Base-by-base conservation (phyloP, 2,113 vertebrate species). In the Vidua macroura region DNA sequence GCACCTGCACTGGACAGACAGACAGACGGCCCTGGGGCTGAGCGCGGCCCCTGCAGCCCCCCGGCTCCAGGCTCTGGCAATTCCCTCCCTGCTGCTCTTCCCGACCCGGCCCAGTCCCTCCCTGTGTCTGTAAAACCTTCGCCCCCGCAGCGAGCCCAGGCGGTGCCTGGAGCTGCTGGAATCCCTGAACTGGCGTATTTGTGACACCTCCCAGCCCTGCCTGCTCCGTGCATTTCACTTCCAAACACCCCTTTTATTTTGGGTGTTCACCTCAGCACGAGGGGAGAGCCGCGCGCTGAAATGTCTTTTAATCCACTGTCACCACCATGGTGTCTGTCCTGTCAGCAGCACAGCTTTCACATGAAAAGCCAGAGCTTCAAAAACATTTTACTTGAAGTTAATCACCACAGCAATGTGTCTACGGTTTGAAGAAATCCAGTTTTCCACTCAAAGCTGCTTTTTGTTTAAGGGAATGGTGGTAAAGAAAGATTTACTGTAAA, bases 131-230 rank as follows among this genome's bases (percentile, higher is more conserved):
- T 10, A 15, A 30, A 19, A 67, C 9, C 25, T 31, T 20, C 70
- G 39, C 18, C 20, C 72, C 37, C 4, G 0, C 14, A 3, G 0
- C 35, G 22, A 6, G 43, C 68, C 67, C 52, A 22, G n/a, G 13
- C 0, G 0, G 8, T 0, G 30, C 41, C 51, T 17, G 7, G 39
- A 30, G 4, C 28, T 8, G 5, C 5, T 3, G 6, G 17, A 11
- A 28, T 6, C 5, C 1, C 24, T 7, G 21, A 23, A 3, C 0
- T 24, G 30, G 5, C 3, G 1, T 1, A 7, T 7, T 16, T 21
- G 35, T 27, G 11, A n/a, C 33, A 2, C 15, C 59, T 37, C 68
- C 37, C 37, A 33, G 24, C 52, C 19, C 39, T 30, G 77, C 8
- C 18, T 31, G 22, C 6, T 2, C 10, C 23, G 13, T 2, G 15